Percentiles rank a stretch among this genome's conserved stretches.
Conservation (phyloP, 1,140 invertebrate genomes). For the Aleiodes sp. region DNA sequence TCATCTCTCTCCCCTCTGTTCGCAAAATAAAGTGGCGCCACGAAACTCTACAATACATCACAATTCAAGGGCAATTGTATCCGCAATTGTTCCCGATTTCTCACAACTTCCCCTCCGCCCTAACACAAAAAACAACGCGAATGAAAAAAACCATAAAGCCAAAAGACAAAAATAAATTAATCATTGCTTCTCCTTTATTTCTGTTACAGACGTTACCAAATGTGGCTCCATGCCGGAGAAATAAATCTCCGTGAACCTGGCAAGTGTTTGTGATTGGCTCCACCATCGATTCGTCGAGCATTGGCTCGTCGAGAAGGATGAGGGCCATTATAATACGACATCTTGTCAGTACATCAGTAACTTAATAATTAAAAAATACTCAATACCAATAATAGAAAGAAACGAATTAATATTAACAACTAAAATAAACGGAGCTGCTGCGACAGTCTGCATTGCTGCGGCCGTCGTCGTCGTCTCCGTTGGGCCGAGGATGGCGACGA, state of each 20-base stretch:
- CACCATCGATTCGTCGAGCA: constrained; percentile 18
- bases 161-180: too few relatives aligned
- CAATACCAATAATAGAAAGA: background rate
- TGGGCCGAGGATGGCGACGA: constrained; percentile 45
- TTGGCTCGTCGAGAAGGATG: constrained; percentile 36
- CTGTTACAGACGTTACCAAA: background rate
- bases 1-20: too few relatives aligned
- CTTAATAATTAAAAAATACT: constrained; percentile 37
- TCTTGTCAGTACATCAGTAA: constrained; percentile 43
- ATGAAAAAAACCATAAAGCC: too few relatives aligned
- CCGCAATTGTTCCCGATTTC: too few relatives aligned
- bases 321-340: constrained; percentile 37
- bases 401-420: constrained; percentile 16
- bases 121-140: too few relatives aligned
- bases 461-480: constrained; percentile 33
- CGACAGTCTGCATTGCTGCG: background rate
- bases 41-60: too few relatives aligned
- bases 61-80: too few relatives aligned
- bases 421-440: background rate
- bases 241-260: constrained; percentile 7
- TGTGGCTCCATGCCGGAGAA: background rate
- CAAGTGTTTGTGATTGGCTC: background rate
- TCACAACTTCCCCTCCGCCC: too few relatives aligned
- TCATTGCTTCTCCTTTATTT: too few relatives aligned
- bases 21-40: too few relatives aligned